These are phyloP conservation scores for Tiliacea citrago DNA, from an alignment of 2,888 invertebrate species.

Conservation along the genomic window DNA sequence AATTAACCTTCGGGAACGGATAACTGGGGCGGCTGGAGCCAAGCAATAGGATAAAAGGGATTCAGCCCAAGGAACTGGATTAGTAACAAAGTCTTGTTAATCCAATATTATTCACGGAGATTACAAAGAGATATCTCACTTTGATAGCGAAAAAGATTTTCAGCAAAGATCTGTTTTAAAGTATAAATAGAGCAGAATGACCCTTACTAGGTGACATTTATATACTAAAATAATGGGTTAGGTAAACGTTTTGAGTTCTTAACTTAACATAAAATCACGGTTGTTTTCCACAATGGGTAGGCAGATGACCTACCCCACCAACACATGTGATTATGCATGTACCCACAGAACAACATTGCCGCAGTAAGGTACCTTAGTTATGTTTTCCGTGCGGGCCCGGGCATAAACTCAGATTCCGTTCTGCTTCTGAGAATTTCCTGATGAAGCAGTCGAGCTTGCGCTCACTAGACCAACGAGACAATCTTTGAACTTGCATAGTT, in stretches of 20 bases:
- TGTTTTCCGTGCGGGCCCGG: too few relatives aligned
- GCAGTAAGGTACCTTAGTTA: too few relatives aligned
- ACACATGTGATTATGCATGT: too few relatives aligned
- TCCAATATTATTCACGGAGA: slow-evolving; percentile 84
- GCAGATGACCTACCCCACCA: background rate
- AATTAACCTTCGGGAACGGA: slow-evolving; percentile 71
- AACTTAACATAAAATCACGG: background rate
- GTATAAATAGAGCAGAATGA: slow-evolving; percentile 66
- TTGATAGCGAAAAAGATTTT: slow-evolving; percentile 79
- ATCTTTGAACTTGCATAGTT: background rate
- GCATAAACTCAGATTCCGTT: background rate
- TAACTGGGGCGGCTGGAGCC: slow-evolving; percentile 62
- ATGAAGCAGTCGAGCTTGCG: background rate
- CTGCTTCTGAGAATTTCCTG: background rate
- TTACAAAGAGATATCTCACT: slow-evolving; percentile 85
- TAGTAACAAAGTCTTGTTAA: slow-evolving; percentile 81
- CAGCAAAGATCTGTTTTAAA: slow-evolving; percentile 75
- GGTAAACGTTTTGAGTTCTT: slow-evolving; percentile 17
- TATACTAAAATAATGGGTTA: slow-evolving; percentile 20
- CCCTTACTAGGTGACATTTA: slow-evolving; percentile 10
- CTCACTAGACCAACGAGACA: background rate
- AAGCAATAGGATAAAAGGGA: slow-evolving; percentile 79
- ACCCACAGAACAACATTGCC: background rate
- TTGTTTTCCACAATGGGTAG: background rate
- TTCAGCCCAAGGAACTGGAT: slow-evolving; percentile 78